Evolutionary conservation across 1,140 invertebrate species (phyloP), one percentile per base, ranked within the genome.

Genomic region (Ooceraea biroi): DNA sequence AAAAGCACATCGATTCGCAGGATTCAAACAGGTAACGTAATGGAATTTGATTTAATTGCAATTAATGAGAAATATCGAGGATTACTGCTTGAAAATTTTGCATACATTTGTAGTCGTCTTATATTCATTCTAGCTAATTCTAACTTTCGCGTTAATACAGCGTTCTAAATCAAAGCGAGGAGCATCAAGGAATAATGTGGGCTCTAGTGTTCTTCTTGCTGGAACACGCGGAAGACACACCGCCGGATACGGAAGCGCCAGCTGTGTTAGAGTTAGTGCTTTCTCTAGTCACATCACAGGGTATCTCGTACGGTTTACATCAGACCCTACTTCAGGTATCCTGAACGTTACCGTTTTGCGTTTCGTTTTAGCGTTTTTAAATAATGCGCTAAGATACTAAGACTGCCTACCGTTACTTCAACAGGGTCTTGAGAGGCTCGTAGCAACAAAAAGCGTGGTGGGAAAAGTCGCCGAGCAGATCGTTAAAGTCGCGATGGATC

Each of bases 361-460:
- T 2, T 0, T 76, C 27, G n/a, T 11, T 27, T 27, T 52, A 73
- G 36, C 36, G 7, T 30, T 12, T 8, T 30, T 3, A 30, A 36
- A 10, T 68, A 57, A 8, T 0, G 5, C 30, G 22, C n/a, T 14
- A 41, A 25, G 11, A 41, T 57, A 14, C 11, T 19, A 63, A 63
- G 27, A 63, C 10, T 19, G 7, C 0, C 10, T 3, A 76, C 61
- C 65, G 0, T 12, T 36, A 36, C 36, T 58, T 83, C 22, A 65
- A 93, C 91, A 97, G 95, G 97, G 97, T 48, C 94, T 98, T 50
- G 97, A 98, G 93, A 94, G 97, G 77, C 93, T 98, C 19, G 94
- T 98, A 48, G 95, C 97, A 77, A 95, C 95, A 57, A 94, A 94
- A 83, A 94, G 94, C 60, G 93, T 97, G 25, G 92, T 95, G 5